Evolutionary conservation across 2,797 vertebrate genomes (phyloP).

Genomic region (Philypnodon macrostomus): DNA sequence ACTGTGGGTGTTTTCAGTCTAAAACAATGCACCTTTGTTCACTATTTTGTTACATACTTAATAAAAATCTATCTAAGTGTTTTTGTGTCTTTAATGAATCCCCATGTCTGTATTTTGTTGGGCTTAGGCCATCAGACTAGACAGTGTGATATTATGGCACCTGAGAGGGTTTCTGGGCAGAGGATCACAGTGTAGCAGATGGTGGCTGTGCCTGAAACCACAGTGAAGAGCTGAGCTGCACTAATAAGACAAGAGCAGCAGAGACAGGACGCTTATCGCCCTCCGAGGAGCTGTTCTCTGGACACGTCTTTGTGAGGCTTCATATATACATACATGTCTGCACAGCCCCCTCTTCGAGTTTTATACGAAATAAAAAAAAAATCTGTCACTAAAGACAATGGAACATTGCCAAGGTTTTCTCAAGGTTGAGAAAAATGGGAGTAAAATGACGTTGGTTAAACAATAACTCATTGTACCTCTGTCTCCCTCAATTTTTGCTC

Average conservation of each 20-base stretch:
- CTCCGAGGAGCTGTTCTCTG: constrained; percentile 79
- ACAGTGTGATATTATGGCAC: constrained; percentile 62
- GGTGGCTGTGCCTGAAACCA: constrained; percentile 90
- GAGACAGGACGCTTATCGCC: constrained; percentile 91
- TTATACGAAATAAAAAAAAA: constrained; percentile 2
- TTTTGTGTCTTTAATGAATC: background rate
- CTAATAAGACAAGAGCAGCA: constrained; percentile 92
- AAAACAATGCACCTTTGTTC: background rate
- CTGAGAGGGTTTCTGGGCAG: constrained; percentile 82
- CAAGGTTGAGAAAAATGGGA: constrained; percentile 66
- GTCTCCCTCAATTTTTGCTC: constrained; percentile 52
- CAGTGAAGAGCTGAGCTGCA: constrained; percentile 92
- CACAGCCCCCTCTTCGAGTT: constrained; percentile 28
- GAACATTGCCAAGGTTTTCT: constrained; percentile 41
- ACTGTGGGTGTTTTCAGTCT: background rate
- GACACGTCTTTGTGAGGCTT: constrained; percentile 48
- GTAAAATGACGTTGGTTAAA: constrained; percentile 59
- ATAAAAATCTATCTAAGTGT: background rate
- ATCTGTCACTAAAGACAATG: constrained; percentile 20
- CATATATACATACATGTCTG: constrained; percentile 50
- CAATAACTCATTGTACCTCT: constrained; percentile 62
- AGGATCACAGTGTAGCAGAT: constrained; percentile 87
- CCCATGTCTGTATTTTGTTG: background rate
- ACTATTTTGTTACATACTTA: constrained; percentile 1
- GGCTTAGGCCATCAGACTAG: constrained; percentile 52